A percentile compares a stretch with the other conserved stretches of the same genome.
These are phyloP conservation scores for Rousettus madagascariensis DNA, from an alignment of 2,797 vertebrate species.

Conservation along the genomic window DNA sequence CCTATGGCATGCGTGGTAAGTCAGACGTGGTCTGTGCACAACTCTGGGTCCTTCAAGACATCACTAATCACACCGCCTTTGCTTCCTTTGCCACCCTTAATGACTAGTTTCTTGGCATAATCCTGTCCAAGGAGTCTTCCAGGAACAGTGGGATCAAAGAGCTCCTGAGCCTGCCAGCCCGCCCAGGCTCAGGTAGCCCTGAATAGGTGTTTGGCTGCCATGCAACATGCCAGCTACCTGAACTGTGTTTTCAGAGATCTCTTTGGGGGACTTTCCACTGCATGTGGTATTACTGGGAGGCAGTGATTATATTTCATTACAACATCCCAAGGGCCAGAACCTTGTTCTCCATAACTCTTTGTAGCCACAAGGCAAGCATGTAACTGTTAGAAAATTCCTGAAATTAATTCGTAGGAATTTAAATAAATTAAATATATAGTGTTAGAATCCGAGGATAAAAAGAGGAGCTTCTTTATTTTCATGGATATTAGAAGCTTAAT, in stretches of 20 bases:
- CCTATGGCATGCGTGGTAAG: conserved; percentile 91
- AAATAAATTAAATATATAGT: not conserved
- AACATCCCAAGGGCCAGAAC: not conserved
- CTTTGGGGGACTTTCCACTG: not conserved
- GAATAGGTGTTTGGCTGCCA: no score
- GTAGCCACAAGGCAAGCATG: not conserved
- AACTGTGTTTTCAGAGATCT: no score
- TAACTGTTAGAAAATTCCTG: not conserved
- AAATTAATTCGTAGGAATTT: not conserved
- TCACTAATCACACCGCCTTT: conserved; percentile 85
- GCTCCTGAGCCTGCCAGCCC: no score
- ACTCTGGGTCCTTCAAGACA: conserved; percentile 88
- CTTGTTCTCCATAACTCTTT: not conserved
- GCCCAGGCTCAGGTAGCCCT: no score
- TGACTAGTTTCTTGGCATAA: conserved; percentile 33
- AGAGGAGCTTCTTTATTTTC: not conserved
- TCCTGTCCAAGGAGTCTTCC: no score
- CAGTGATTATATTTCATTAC: not conserved
- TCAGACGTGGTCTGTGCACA: conserved; percentile 90
- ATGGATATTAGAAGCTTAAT: not conserved
- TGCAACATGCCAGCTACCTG: no score
- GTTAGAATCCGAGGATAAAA: conserved; percentile 5
- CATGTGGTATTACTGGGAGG: not conserved
- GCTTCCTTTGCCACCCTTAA: conserved; percentile 86
- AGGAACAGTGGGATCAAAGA: no score